phyloP scores from a whole-genome alignment of 2,113 vertebrate species.

The Hyaena hyaena region DNA sequence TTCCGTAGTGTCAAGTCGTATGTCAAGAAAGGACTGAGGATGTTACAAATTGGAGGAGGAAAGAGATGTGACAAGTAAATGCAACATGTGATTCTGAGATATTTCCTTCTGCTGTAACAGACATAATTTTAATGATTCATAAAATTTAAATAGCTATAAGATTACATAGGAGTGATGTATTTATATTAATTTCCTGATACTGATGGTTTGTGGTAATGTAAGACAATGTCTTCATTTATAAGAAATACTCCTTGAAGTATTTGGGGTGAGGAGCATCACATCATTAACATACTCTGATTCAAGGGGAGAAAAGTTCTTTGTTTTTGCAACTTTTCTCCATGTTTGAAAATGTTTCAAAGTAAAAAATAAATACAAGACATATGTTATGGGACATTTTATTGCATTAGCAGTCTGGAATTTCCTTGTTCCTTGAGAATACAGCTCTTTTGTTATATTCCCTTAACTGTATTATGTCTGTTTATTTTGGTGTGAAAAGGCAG shows the following conservation, averaged over 20 bases:
- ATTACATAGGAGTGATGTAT: not conserved
- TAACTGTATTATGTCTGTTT: not conserved
- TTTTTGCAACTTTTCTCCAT: not conserved
- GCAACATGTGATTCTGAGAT: not conserved
- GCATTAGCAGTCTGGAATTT: not conserved
- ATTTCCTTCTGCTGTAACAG: not conserved
- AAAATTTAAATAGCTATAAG: not conserved
- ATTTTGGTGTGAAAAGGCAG: not conserved
- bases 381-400: not conserved
- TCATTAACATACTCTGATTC: not conserved
- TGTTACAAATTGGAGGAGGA: not conserved
- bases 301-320: not conserved
- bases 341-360: conserved; percentile 31
- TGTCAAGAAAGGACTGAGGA: not conserved
- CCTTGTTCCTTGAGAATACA: not conserved
- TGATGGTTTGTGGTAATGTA: not conserved
- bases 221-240: not conserved
- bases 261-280: not conserved
- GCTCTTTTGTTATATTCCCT: not conserved
- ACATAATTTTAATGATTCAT: not conserved
- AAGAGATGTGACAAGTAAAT: not conserved
- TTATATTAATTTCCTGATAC: not conserved
- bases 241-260: not conserved
- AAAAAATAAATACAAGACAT: not conserved
- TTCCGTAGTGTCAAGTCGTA: not conserved